Evolutionary conservation across 2,888 invertebrate species (phyloP), one percentile per base, ranked within the genome.

Genomic region (Pammene fasciana): DNA sequence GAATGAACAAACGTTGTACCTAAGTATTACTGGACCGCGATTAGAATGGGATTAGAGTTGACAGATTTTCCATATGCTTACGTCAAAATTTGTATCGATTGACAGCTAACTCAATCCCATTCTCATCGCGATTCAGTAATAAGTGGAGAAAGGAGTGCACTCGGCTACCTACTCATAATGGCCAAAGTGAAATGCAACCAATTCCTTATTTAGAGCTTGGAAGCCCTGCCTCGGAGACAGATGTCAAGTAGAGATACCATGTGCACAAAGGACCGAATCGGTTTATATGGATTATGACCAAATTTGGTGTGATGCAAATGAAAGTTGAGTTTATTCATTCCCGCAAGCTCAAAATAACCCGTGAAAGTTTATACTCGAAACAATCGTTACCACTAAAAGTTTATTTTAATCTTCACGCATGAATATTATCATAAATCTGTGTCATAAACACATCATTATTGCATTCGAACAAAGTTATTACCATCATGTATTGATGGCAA

Each of bases 181-280:
- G 67, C 72, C 64, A 65, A 71, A 79, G 82, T 78, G 86, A 87
- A 85, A 86, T 82, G 84, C 78, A 78, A 74, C 71, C 73, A 76
- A 62, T 71, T 67, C 86, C 84, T 77, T 84, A 84, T 79, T 82
- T 72, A 80, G 83, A 71, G 74, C 70, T 68, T 78, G 83, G 82
- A 82, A 82, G 80, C 65, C 36, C 18, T 38, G 26, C 48, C 46
- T 79, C 75, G 72, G 70, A 74, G 76, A 77, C 80, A 80, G 80
- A 82, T 83, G 79, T 76, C 72, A 77, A 84, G 76, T 78, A 75
- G 79, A 61, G 79, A 82, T 79, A 82, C 68, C 68, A 68, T 70
- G 70, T 62, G 66, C 72, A 78, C 78, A 76, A 79, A 77, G 71
- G 14, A 50, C 13, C 16, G 61, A 36, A 61, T n/a, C 7, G 41